Evolutionary conservation across 2,113 vertebrate species (phyloP).

Genomic region (Rhynchomys soricoides): DNA sequence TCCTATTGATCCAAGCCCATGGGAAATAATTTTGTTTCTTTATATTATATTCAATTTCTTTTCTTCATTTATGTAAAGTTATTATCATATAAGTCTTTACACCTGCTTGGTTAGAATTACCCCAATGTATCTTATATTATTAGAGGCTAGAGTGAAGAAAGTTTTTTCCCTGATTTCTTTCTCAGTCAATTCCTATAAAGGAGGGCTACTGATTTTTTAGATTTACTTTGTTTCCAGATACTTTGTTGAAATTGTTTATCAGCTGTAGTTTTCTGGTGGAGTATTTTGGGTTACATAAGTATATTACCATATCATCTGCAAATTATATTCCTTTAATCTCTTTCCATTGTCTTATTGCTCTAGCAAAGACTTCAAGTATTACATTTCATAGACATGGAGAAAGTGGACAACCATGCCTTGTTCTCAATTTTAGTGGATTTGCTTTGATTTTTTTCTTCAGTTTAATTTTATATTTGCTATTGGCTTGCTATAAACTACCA

Average conservation of each 20-base stretch:
- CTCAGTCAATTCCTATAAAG: neutral
- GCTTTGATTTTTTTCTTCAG: neutral
- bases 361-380: neutral
- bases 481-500: neutral
- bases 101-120: neutral
- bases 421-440: neutral
- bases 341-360: neutral
- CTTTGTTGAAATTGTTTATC: neutral
- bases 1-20: neutral
- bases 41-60: neutral
- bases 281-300: neutral
- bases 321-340: neutral
- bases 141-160: neutral
- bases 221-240: neutral
- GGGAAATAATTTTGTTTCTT: neutral
- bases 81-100: neutral
- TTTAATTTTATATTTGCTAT: neutral
- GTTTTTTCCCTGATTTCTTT: neutral
- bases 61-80: neutral
- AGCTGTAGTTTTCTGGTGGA: neutral
- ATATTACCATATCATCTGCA: neutral
- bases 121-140: neutral
- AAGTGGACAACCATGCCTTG: neutral
- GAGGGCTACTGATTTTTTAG: neutral
- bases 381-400: neutral